Evolutionary conservation across 2,113 vertebrate species (phyloP).

Genomic region (Prinia subflava): DNA sequence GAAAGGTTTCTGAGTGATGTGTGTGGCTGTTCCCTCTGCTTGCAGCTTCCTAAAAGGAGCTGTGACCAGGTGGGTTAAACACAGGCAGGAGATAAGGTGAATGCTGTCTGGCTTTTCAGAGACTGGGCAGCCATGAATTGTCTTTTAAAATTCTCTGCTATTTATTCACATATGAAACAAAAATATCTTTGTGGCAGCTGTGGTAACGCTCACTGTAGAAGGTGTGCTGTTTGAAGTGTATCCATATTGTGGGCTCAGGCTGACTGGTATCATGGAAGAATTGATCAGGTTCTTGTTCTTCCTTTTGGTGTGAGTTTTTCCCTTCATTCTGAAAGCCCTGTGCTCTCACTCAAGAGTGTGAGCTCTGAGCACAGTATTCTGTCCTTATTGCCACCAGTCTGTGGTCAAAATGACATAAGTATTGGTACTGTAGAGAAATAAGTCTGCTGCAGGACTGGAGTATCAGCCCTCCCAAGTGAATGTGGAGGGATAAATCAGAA

Average conservation of each 20-base stretch:
- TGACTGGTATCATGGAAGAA: not conserved
- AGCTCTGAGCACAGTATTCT: not conserved
- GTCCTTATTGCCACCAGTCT: not conserved
- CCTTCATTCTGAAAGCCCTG: not conserved
- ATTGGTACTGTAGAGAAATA: not conserved
- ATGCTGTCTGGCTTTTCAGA: not conserved
- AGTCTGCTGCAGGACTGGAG: not conserved
- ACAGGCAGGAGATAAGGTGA: not conserved
- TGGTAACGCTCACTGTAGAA: not conserved
- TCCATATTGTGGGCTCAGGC: not conserved
- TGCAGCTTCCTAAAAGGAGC: not conserved
- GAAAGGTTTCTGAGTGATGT: not conserved
- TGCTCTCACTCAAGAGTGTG: not conserved
- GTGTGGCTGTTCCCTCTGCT: not conserved
- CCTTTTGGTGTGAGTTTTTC: not conserved
- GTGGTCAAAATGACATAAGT: not conserved
- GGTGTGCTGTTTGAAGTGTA: too few relatives aligned
- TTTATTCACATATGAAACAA: not conserved
- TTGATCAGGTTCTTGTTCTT: not conserved
- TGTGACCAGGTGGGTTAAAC: not conserved
- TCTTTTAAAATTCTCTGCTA: not conserved
- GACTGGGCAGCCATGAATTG: not conserved
- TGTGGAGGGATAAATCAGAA: not conserved
- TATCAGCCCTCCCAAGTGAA: not conserved
- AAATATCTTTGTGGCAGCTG: not conserved